Evolutionary conservation across 2,888 invertebrate species (phyloP).

Genomic region (Chaitophorus viminalis): DNA sequence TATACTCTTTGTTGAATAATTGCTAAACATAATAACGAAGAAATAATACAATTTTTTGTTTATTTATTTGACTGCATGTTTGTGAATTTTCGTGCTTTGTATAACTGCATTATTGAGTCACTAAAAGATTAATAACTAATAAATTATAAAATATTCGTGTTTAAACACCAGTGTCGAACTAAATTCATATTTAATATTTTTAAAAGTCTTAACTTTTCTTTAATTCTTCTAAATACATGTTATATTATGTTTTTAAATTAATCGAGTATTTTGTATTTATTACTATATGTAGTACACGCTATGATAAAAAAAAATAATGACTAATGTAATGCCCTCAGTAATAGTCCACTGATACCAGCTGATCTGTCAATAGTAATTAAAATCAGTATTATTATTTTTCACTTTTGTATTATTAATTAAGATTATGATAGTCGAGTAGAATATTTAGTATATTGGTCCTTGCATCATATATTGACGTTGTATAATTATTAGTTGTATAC

Average conservation of each 20-base stretch:
- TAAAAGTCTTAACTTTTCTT: not conserved
- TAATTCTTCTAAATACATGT: no score
- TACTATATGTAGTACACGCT: not conserved
- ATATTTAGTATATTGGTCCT: slow-evolving; percentile 14
- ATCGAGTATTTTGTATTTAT: not conserved
- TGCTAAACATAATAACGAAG: not conserved
- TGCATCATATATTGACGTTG: not conserved
- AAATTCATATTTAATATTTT: not conserved
- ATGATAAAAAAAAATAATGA: not conserved
- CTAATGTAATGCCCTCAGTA: no score
- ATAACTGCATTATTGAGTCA: not conserved
- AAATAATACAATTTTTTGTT: not conserved
- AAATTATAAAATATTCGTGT: not conserved
- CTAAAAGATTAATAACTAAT: slow-evolving; percentile 6
- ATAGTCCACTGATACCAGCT: not conserved
- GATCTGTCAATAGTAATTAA: slow-evolving; percentile 35
- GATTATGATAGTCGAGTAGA: not conserved
- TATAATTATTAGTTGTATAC: not conserved
- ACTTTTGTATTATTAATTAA: slow-evolving; percentile 16
- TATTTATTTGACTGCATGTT: not conserved
- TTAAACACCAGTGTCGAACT: not conserved
- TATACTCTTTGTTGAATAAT: not conserved
- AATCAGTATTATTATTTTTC: slow-evolving; percentile 15
- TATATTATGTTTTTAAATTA: not conserved
- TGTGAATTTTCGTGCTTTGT: not conserved